Percentiles rank a stretch among this genome's conserved stretches.
Evolutionary conservation across 1,140 invertebrate species (phyloP).

Genomic region (Halesus radiatus): DNA sequence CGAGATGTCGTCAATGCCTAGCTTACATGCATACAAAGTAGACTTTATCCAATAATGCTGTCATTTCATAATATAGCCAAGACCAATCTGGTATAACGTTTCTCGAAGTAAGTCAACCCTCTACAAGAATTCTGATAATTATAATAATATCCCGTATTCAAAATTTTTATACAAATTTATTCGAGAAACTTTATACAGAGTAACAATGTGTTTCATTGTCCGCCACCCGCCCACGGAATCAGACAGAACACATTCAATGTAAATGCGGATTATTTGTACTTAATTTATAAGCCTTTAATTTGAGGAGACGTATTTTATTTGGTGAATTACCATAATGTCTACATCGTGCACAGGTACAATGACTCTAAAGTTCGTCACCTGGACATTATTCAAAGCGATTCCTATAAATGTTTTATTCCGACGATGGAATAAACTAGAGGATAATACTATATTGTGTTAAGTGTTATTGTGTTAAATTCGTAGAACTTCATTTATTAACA

Average conservation of each 20-base stretch:
- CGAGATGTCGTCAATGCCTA: too few species aligned
- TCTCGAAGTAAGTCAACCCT: neutral
- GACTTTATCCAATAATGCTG: too few species aligned
- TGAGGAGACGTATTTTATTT: conserved; percentile 51
- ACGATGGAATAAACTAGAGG: too few species aligned
- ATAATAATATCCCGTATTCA: neutral
- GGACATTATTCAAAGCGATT: conserved; percentile 53
- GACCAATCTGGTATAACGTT: too few species aligned
- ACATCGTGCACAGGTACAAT: conserved; percentile 50
- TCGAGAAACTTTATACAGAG: neutral
- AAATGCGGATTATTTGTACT: conserved; percentile 54
- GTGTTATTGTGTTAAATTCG: too few species aligned
- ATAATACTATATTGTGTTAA: too few species aligned
- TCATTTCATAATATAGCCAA: too few species aligned
- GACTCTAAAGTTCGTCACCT: conserved; percentile 38
- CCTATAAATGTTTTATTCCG: conserved; percentile 7
- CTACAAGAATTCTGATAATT: neutral
- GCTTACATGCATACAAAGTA: too few species aligned
- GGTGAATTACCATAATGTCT: conserved; percentile 55
- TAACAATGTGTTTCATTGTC: conserved; percentile 23
- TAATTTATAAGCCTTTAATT: conserved; percentile 57
- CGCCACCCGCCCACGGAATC: conserved; percentile 45
- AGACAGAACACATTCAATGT: conserved; percentile 51
- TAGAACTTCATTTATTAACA: too few species aligned
- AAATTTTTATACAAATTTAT: conserved; percentile 33